Evolutionary conservation across 2,888 invertebrate genomes (phyloP).

Genomic region (Xanthia icteritia): DNA sequence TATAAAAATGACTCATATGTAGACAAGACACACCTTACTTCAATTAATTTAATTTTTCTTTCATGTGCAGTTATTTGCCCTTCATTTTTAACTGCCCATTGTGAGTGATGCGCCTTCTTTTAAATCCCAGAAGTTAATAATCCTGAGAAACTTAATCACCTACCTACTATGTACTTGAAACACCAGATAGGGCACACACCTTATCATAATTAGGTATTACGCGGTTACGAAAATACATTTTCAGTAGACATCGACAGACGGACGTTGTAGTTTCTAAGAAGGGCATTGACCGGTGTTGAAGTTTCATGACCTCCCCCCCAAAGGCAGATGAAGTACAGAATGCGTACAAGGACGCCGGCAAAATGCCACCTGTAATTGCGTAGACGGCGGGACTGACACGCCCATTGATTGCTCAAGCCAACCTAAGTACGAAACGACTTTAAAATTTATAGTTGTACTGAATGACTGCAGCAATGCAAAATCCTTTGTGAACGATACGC

Average conservation of each 20-base stretch:
- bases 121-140: not conserved
- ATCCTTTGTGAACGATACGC: not conserved
- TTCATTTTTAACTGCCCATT: conserved; percentile 7
- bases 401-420: conserved; percentile 59
- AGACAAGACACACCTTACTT: not conserved
- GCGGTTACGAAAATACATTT: conserved; percentile 8
- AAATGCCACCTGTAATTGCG: conserved; percentile 61
- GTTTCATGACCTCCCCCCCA: conserved; percentile 49
- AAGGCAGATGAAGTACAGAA: conserved; percentile 55
- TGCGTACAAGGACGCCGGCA: conserved; percentile 63
- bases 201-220: conserved; percentile 4
- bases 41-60: conserved; percentile 14
- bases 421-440: conserved; percentile 15
- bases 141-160: not conserved
- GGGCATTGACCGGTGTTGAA: conserved; percentile 56
- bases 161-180: not conserved
- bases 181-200: not conserved
- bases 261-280: conserved; percentile 35
- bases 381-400: conserved; percentile 57
- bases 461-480: not conserved
- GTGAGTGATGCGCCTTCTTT: not conserved
- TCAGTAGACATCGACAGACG: conserved; percentile 11
- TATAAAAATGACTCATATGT: not conserved
- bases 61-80: conserved; percentile 1
- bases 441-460: not conserved